These are phyloP conservation scores for Drosophila guanche DNA, from an alignment of 1,140 invertebrate species.

Conservation along the genomic window DNA sequence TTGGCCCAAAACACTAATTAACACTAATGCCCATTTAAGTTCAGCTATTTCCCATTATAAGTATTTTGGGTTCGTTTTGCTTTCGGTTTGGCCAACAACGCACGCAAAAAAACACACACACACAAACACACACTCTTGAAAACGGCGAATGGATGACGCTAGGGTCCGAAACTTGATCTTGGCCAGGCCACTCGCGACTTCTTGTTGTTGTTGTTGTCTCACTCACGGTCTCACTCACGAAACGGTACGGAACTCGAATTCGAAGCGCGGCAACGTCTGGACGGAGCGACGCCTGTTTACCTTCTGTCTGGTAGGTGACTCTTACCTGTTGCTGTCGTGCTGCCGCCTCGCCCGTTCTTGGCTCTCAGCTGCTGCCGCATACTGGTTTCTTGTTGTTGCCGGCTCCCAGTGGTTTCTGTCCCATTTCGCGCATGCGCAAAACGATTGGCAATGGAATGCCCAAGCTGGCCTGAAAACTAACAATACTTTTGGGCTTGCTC, in stretches of 20 bases:
- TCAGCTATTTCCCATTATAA: slow-evolving; percentile 42
- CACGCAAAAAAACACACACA: slow-evolving; percentile 44
- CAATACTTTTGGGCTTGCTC: slow-evolving; percentile 10
- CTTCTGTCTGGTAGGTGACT: slow-evolving; percentile 62
- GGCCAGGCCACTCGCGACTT: slow-evolving; percentile 26
- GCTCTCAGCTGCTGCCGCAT: slow-evolving; percentile 45
- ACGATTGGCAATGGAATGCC: slow-evolving; percentile 57
- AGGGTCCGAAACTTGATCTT: slow-evolving; percentile 75
- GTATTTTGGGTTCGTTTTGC: slow-evolving; percentile 14
- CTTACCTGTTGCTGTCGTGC: slow-evolving; percentile 68
- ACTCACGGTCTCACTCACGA: neutral
- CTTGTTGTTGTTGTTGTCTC: slow-evolving; percentile 33
- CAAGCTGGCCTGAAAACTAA: neutral
- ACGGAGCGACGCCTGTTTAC: slow-evolving; percentile 73
- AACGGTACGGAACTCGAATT: slow-evolving; percentile 10
- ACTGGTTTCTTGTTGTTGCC: slow-evolving; percentile 71
- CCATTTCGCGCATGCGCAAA: slow-evolving; percentile 70
- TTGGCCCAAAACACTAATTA: slow-evolving; percentile 19
- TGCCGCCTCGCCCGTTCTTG: slow-evolving; percentile 36
- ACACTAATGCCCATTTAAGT: slow-evolving; percentile 33
- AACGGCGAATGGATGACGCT: slow-evolving; percentile 64
- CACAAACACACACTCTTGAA: slow-evolving; percentile 28
- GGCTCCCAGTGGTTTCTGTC: slow-evolving; percentile 73
- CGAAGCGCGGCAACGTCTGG: slow-evolving; percentile 65
- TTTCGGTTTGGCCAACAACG: slow-evolving; percentile 52